Evolutionary conservation across 35 echinoderm and acorn worm species (phyloP), one percentile per base, ranked within the genome.

Genomic region (Lytechinus pictus): DNA sequence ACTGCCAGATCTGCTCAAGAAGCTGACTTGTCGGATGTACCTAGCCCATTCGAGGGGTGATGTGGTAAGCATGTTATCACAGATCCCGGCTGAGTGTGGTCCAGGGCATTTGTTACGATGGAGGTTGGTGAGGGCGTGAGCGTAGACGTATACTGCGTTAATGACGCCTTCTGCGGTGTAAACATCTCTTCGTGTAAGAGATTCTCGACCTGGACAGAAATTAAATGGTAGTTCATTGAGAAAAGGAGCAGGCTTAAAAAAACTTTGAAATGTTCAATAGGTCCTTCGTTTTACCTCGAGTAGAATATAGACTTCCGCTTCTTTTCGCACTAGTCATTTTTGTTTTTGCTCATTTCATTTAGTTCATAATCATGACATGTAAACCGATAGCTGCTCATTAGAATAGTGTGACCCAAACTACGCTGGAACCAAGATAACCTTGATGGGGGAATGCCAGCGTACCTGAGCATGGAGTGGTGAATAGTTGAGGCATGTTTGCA

Each of bases 61-160:
- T 21, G 86, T 91, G 29, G 91, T 57, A 28, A 91, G 56, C 87
- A 92, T 16, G 1, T 54, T 89, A 28, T 91, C 54, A 61, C 95
- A 95, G 11, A 92, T 4, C 6, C 58, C 86, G 44, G 54, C 55
- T 27, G 29, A 28, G n/a, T 9, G 29, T 11, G 53, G 9, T 10
- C 54, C 92, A 33, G 92, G 27, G 56, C 95, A 95, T 52, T 86
- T 95, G 52, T 89, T 53, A 9, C 54, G 86, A 8, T 87, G 87
- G 3, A 92, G 87, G 14, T 57, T 52, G 54, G 95, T 54, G 53
- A 95, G 88, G 52, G 95, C 95, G 14, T 61, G 54, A 52, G 95
- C 95, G 29, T 71, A 95, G 53, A 92, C 95, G 58, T 95, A 71
- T 1, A 95, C 87, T 8, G 95, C 87, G 86, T 95, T 92, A 56